Evolutionary conservation across 1,140 invertebrate genomes (phyloP).

Genomic region (Zophobas atratus): DNA sequence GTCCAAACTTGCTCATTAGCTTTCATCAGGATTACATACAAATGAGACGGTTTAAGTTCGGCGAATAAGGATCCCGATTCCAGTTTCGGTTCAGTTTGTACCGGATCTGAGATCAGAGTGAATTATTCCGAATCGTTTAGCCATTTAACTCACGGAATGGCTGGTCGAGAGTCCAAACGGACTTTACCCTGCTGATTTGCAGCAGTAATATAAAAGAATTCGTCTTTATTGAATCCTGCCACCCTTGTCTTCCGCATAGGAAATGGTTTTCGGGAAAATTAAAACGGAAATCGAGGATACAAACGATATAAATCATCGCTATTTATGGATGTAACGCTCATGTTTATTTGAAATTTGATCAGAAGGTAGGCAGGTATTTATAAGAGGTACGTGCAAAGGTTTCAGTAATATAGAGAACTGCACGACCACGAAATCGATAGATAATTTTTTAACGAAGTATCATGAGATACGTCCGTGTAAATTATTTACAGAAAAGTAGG

Average conservation of each 20-base stretch:
- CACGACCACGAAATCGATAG: no score
- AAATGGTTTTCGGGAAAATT: background rate
- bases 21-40: constrained; percentile 37
- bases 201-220: constrained; percentile 29
- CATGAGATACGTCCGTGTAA: no score
- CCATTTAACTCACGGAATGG: constrained; percentile 39
- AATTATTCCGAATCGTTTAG: constrained; percentile 41
- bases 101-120: constrained; percentile 19
- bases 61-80: constrained; percentile 26
- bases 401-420: background rate
- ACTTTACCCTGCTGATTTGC: constrained; percentile 18
- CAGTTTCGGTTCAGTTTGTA: constrained; percentile 25
- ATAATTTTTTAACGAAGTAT: no score
- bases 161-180: constrained; percentile 18
- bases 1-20: constrained; percentile 33
- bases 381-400: background rate
- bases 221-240: constrained; percentile 22
- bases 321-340: background rate
- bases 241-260: constrained; percentile 2
- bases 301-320: constrained; percentile 8
- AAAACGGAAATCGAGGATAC: constrained; percentile 10
- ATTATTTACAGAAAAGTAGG: no score
- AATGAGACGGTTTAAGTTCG: constrained; percentile 37
- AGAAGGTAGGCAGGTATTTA: no score
- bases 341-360: constrained; percentile 20